Percentiles rank a stretch among this genome's conserved stretches.
Evolutionary conservation across 2,888 invertebrate species (phyloP).

Genomic region (Drosophila cracens): DNA sequence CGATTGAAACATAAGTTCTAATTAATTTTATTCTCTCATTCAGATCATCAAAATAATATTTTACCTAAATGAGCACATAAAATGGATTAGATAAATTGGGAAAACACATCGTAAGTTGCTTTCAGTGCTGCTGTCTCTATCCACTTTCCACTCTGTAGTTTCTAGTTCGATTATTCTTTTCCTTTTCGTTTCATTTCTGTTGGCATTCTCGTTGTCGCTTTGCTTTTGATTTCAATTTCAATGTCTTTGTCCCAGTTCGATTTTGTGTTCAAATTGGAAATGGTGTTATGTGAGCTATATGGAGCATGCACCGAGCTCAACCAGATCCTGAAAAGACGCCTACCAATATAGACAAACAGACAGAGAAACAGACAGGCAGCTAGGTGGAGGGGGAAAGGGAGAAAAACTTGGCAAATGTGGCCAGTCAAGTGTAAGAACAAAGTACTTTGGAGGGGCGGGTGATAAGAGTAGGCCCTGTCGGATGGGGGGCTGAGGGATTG

Average conservation of each 20-base stretch:
- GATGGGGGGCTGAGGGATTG: not conserved
- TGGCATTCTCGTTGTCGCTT: constrained; percentile 9
- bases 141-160: constrained; percentile 6
- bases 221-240: constrained; percentile 64
- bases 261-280: constrained; percentile 73
- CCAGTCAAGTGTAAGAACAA: constrained; percentile 73
- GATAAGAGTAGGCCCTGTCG: not conserved
- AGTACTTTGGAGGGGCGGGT: constrained; percentile 27
- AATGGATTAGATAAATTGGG: constrained; percentile 41
- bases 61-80: constrained; percentile 8
- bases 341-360: not conserved
- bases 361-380: not conserved
- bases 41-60: not conserved
- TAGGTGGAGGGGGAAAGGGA: not conserved
- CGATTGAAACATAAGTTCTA: not conserved
- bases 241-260: constrained; percentile 69
- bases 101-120: constrained; percentile 42
- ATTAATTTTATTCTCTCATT: not conserved
- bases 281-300: constrained; percentile 71
- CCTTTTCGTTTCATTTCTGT: constrained; percentile 7
- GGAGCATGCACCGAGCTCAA: constrained; percentile 50
- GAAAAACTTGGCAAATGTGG: constrained; percentile 41
- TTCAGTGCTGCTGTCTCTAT: constrained; percentile 15
- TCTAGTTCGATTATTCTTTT: constrained; percentile 8
- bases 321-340: constrained; percentile 21